These are phyloP conservation scores for Uropsilus gracilis DNA, from an alignment of 2,113 vertebrate species.

Conservation along the genomic window DNA sequence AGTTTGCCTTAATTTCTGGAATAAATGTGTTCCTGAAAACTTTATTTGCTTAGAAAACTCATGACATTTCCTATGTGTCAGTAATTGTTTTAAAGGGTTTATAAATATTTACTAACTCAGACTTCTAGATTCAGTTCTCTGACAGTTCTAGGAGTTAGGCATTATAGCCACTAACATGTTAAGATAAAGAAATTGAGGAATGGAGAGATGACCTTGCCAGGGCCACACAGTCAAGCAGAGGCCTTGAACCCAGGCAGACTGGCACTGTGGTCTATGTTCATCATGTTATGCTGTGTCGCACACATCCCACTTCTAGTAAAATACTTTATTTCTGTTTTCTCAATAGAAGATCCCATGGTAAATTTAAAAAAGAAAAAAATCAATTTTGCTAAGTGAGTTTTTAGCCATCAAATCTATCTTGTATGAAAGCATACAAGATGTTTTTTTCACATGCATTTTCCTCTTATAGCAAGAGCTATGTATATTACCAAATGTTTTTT, in stretches of 20 bases:
- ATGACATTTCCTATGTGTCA: background rate
- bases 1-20: slow-evolving; percentile 24
- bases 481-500: slow-evolving; percentile 37
- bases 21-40: background rate
- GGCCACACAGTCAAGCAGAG: background rate
- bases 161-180: background rate
- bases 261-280: background rate
- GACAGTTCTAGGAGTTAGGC: background rate
- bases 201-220: background rate
- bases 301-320: background rate
- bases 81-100: slow-evolving; percentile 23
- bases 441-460: background rate
- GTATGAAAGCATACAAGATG: slow-evolving; percentile 51
- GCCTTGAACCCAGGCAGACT: background rate
- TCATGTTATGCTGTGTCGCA: background rate
- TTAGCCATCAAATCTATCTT: slow-evolving; percentile 31
- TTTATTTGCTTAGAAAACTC: background rate
- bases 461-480: slow-evolving; percentile 20
- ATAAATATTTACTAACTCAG: background rate
- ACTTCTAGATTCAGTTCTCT: background rate
- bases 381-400: slow-evolving; percentile 42
- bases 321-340: slow-evolving; percentile 3
- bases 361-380: slow-evolving; percentile 31
- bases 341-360: background rate
- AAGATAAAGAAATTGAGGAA: background rate